These are phyloP conservation scores for cat (Felis catus) DNA, from an alignment of 2,113 vertebrate genomes.

Conservation along the genomic window F.catus_Fca126_mat1.0 CM031424.1:47646501-47647000, in stretches of 20 bases:
- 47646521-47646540: neutral
- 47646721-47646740: neutral
- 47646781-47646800: neutral
- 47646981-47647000: neutral
- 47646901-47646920: neutral
- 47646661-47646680: neutral
- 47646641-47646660: neutral
- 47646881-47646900: neutral
- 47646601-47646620: neutral
- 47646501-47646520: neutral
- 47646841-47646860: neutral
- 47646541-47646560: neutral
- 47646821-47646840: neutral
- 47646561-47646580: neutral
- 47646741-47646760: neutral
- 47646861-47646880: neutral
- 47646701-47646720: neutral
- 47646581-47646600: neutral
- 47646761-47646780: conserved; percentile 48
- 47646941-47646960: neutral
- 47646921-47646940: neutral
- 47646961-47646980: neutral
- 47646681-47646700: too few species aligned
- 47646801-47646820: neutral
- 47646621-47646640: neutral